Percentiles rank a stretch among this genome's conserved stretches.
Evolutionary conservation across 2,797 vertebrate species (phyloP).

Genomic region (Allobates femoralis): DNA sequence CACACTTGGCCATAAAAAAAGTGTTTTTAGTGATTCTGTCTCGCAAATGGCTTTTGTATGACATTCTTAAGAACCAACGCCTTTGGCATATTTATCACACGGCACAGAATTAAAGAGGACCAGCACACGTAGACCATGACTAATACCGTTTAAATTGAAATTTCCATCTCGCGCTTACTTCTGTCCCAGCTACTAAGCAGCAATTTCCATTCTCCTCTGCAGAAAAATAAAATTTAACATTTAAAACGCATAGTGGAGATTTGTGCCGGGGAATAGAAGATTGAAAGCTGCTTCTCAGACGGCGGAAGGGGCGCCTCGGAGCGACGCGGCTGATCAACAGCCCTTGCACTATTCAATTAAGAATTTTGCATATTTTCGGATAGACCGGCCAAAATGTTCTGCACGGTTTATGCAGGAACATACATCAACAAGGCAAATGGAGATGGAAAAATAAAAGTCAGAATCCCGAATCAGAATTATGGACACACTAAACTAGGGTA

Average conservation of each 20-base stretch:
- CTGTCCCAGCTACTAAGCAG: background rate
- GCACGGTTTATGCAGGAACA: background rate
- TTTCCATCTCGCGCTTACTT: slow-evolving; percentile 45
- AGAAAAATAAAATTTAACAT: slow-evolving; percentile 54
- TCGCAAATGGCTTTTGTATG: background rate
- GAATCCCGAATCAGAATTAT: background rate
- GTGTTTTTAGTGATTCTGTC: background rate
- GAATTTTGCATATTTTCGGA: slow-evolving; percentile 38
- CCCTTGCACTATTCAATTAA: slow-evolving; percentile 22
- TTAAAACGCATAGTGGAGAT: slow-evolving; percentile 40
- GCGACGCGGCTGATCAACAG: slow-evolving; percentile 11
- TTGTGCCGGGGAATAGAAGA: slow-evolving; percentile 23
- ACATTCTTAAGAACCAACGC: background rate
- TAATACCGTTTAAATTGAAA: slow-evolving; percentile 46
- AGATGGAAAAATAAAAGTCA: background rate
- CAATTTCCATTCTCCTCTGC: slow-evolving; percentile 6
- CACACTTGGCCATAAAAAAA: background rate
- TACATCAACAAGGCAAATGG: slow-evolving; percentile 9
- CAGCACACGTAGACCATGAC: slow-evolving; percentile 34
- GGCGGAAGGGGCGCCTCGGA: background rate
- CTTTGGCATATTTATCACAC: slow-evolving; percentile 12
- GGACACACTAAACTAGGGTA: background rate
- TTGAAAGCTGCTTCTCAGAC: slow-evolving; percentile 16
- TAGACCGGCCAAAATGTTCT: background rate
- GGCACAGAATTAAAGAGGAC: slow-evolving; percentile 22